Evolutionary conservation across 1,140 invertebrate species (phyloP).

Genomic region (Varroa destructor): DNA sequence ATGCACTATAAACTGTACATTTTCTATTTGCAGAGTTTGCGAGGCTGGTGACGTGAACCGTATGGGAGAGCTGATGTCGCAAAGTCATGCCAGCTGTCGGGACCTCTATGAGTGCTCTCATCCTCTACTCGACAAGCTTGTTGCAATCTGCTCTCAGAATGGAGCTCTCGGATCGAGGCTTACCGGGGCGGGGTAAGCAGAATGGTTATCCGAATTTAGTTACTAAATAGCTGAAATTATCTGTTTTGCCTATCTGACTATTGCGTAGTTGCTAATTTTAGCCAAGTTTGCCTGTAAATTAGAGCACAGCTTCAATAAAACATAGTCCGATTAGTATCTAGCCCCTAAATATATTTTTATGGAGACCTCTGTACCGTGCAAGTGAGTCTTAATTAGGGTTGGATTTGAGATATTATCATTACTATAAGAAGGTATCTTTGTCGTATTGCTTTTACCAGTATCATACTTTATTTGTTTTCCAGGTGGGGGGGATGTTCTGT

Average conservation of each 20-base stretch:
- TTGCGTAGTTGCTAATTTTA: background rate
- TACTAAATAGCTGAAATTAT: background rate
- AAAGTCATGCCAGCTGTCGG: constrained; percentile 70
- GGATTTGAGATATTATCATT: background rate
- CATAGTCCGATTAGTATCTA: background rate
- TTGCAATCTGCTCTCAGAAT: constrained; percentile 55
- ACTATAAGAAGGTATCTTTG: background rate
- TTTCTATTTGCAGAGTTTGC: background rate
- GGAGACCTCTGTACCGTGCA: too few species aligned
- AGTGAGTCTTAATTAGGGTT: background rate
- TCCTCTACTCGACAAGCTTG: constrained; percentile 66
- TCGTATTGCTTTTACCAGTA: background rate
- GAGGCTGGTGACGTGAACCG: constrained; percentile 43
- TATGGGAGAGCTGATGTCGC: constrained; percentile 70
- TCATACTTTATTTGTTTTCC: constrained; percentile 34
- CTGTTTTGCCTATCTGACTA: background rate
- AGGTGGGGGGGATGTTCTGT: constrained; percentile 94
- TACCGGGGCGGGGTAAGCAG: constrained; percentile 65
- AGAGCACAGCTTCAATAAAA: background rate
- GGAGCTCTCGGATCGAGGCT: constrained; percentile 68
- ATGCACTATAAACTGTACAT: too few species aligned
- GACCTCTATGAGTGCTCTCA: constrained; percentile 88
- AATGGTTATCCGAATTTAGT: background rate
- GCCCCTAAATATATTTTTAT: too few species aligned
- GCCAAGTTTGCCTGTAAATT: background rate